These are phyloP conservation scores for Sisor rabdophorus DNA, from an alignment of 2,113 vertebrate genomes.

Conservation along the genomic window DNA sequence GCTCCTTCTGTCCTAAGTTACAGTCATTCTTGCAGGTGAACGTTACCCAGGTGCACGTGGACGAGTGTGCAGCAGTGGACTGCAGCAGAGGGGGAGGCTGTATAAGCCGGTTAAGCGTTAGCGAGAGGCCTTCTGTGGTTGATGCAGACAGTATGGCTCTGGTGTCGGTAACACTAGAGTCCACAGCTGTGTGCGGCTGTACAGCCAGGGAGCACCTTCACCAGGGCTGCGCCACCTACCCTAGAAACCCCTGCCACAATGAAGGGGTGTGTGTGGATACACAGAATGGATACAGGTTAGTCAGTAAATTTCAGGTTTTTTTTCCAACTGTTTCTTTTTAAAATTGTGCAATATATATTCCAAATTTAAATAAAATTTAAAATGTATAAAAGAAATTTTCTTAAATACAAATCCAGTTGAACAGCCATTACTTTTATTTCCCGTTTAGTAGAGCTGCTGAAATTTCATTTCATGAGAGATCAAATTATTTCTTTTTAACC, in stretches of 20 bases:
- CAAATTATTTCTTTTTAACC: background rate
- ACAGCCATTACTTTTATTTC: background rate
- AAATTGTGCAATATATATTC: background rate
- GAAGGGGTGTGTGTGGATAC: conserved; percentile 78
- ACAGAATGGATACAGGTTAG: conserved; percentile 81
- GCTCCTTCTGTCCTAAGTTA: conserved; percentile 62
- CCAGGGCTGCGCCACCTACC: conserved; percentile 74
- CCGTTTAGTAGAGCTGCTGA: background rate
- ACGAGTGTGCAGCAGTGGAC: conserved; percentile 72
- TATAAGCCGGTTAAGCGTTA: conserved; percentile 59
- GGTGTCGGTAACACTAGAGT: conserved; percentile 68
- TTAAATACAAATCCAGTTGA: background rate
- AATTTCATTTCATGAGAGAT: background rate
- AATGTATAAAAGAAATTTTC: no score
- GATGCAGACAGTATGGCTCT: conserved; percentile 73
- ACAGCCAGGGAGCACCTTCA: conserved; percentile 66
- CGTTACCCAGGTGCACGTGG: conserved; percentile 72
- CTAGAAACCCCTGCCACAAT: conserved; percentile 77
- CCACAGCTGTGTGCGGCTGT: conserved; percentile 66
- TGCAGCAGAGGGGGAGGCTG: conserved; percentile 66
- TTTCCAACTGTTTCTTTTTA: no score
- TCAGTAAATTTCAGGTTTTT: no score
- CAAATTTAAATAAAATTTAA: no score
- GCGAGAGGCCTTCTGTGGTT: conserved; percentile 68
- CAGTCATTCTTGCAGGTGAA: conserved; percentile 76